Evolutionary conservation across 1,140 invertebrate species (phyloP).

Genomic region (Nixonia krombeini): DNA sequence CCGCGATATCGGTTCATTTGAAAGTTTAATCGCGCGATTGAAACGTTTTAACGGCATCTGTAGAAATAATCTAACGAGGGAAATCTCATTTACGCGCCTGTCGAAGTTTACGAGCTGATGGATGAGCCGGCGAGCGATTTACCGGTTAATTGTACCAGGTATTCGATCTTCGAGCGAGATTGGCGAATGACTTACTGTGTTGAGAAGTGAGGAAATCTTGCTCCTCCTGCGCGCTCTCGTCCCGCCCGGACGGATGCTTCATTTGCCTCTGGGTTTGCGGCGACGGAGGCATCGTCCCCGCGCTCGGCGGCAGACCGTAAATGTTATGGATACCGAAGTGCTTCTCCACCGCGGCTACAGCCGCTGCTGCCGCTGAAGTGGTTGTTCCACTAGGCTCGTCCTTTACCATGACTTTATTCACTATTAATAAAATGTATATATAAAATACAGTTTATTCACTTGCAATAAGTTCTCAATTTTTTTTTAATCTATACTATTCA

Average conservation of each 20-base stretch:
- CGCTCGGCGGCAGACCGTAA: constrained; percentile 60
- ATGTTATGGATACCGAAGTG: constrained; percentile 70
- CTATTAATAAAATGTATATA: too few species aligned
- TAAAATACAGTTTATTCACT: too few species aligned
- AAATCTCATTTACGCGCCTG: neutral
- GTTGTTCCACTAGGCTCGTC: constrained; percentile 59
- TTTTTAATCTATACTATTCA: too few species aligned
- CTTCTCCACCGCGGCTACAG: constrained; percentile 65
- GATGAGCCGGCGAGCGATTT: neutral
- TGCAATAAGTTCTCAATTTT: too few species aligned
- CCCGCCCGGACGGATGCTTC: constrained; percentile 58
- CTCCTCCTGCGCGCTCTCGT: constrained; percentile 60
- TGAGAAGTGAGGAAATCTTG: constrained; percentile 64
- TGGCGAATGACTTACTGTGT: constrained; percentile 56
- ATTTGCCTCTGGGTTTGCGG: constrained; percentile 64
- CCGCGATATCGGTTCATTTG: too few species aligned
- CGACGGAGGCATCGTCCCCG: constrained; percentile 63
- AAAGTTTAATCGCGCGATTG: too few species aligned
- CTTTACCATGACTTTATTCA: constrained; percentile 64
- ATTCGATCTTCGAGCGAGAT: neutral
- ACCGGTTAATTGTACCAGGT: neutral
- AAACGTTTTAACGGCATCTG: too few species aligned
- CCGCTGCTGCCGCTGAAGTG: constrained; percentile 57
- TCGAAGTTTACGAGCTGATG: neutral
- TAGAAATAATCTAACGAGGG: too few species aligned